Evolutionary conservation across 2,113 vertebrate genomes (phyloP).

Genomic region (Australoheros scitulus): DNA sequence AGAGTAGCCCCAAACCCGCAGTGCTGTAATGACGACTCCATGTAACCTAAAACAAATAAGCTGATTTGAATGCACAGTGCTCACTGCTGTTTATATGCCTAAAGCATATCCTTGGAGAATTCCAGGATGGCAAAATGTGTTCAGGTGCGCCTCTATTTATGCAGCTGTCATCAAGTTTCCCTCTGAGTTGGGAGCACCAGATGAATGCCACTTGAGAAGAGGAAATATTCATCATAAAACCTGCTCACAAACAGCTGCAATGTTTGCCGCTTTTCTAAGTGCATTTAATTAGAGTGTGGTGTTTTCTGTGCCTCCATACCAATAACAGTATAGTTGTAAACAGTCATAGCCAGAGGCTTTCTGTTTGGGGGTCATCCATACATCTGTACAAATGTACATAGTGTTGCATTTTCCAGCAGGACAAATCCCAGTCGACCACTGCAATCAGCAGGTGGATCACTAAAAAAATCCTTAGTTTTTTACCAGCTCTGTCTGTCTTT

Average conservation of each 20-base stretch:
- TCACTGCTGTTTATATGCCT: constrained; percentile 49
- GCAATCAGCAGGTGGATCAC: not conserved
- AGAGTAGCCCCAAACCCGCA: not conserved
- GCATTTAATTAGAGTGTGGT: not conserved
- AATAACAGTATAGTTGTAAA: not conserved
- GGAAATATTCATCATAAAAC: constrained; percentile 35
- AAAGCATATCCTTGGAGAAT: constrained; percentile 31
- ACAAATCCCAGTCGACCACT: not conserved
- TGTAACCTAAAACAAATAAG: constrained; percentile 40
- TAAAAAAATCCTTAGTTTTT: not conserved
- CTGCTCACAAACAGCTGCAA: not conserved
- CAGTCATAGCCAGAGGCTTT: not conserved
- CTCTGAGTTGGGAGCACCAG: constrained; percentile 44
- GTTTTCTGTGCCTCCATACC: not conserved
- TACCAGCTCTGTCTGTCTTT: too few species aligned
- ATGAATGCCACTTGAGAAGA: constrained; percentile 14
- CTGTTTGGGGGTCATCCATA: not conserved
- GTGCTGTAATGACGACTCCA: not conserved
- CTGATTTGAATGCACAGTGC: constrained; percentile 40
- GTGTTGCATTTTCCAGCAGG: not conserved
- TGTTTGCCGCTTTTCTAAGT: not conserved
- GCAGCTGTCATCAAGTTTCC: constrained; percentile 52
- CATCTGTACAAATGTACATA: not conserved
- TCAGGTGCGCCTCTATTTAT: constrained; percentile 56
- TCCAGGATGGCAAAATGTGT: constrained; percentile 29